These are phyloP conservation scores for Cyrtorhinus lividipennis DNA, from an alignment of 1,140 invertebrate genomes.

Conservation along the genomic window DNA sequence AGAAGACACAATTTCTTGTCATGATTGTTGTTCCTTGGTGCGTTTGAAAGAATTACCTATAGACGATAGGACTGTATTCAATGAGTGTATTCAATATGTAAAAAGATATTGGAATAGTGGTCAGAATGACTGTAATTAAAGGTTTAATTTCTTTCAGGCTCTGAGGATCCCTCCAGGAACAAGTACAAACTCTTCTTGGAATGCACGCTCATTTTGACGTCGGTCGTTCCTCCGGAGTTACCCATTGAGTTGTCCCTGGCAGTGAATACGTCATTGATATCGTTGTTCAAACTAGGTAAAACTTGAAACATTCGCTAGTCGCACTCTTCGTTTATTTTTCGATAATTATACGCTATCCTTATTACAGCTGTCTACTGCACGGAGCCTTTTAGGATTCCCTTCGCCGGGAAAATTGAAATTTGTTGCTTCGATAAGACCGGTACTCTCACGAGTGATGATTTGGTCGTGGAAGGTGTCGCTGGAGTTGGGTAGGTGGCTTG, in stretches of 20 bases:
- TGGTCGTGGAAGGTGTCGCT: slow-evolving; percentile 94
- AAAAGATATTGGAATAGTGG: background rate
- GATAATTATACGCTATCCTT: too few relatives aligned
- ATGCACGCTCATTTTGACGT: slow-evolving; percentile 96
- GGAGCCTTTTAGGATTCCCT: slow-evolving; percentile 98
- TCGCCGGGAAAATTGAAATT: slow-evolving; percentile 97
- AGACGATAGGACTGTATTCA: too few relatives aligned
- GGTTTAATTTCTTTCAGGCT: slow-evolving; percentile 34
- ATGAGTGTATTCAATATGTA: background rate
- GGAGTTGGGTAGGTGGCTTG: slow-evolving; percentile 48
- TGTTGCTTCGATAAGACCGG: slow-evolving; percentile 99
- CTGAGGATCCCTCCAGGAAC: slow-evolving; percentile 57
- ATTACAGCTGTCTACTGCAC: slow-evolving; percentile 83
- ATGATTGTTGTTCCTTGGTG: too few relatives aligned
- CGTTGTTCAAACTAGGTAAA: slow-evolving; percentile 68
- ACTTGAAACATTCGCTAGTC: too few relatives aligned
- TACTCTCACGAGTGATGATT: slow-evolving; percentile 94
- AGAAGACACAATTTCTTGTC: too few relatives aligned
- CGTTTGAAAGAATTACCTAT: too few relatives aligned
- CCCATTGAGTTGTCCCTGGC: slow-evolving; percentile 97
- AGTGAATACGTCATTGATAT: slow-evolving; percentile 93
- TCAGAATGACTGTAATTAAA: background rate
- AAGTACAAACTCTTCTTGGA: slow-evolving; percentile 96
- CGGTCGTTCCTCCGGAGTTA: slow-evolving; percentile 95
- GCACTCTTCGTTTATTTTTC: too few relatives aligned